These are phyloP conservation scores for Drosophila subpulchrella DNA, from an alignment of 1,140 invertebrate species.

Conservation along the genomic window DNA sequence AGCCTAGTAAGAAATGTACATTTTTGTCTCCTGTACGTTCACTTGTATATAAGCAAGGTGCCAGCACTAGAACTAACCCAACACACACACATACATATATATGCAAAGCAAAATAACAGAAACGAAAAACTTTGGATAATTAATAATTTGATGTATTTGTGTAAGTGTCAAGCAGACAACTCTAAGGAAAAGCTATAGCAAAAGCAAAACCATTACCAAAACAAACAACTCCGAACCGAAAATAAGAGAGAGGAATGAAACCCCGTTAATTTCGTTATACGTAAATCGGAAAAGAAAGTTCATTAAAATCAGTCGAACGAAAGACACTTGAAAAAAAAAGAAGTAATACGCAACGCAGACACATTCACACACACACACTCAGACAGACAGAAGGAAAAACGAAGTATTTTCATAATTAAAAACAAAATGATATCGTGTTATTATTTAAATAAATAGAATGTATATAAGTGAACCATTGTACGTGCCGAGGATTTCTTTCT, in stretches of 20 bases:
- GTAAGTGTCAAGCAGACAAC: constrained; percentile 61
- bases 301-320: constrained; percentile 5
- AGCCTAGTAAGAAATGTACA: constrained; percentile 49
- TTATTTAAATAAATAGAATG: constrained; percentile 85
- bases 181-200: constrained; percentile 22
- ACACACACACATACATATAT: constrained; percentile 15
- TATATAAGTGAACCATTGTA: constrained; percentile 76
- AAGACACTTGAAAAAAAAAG: background rate
- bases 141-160: constrained; percentile 56
- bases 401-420: constrained; percentile 75
- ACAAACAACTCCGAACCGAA: constrained; percentile 9
- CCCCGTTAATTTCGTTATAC: constrained; percentile 23
- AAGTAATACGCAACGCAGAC: constrained; percentile 1
- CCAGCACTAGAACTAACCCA: constrained; percentile 27
- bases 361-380: constrained; percentile 25
- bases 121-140: constrained; percentile 41
- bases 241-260: background rate
- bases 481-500: constrained; percentile 60
- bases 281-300: constrained; percentile 22
- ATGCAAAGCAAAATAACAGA: constrained; percentile 24
- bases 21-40: constrained; percentile 49
- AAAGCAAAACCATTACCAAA: constrained; percentile 14
- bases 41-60: constrained; percentile 47
- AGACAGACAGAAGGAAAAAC: constrained; percentile 55
- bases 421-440: constrained; percentile 75